Percentiles rank a stretch among this genome's conserved stretches.
Evolutionary conservation across 2,888 invertebrate genomes (phyloP).

Genomic region (Elysia crispata): DNA sequence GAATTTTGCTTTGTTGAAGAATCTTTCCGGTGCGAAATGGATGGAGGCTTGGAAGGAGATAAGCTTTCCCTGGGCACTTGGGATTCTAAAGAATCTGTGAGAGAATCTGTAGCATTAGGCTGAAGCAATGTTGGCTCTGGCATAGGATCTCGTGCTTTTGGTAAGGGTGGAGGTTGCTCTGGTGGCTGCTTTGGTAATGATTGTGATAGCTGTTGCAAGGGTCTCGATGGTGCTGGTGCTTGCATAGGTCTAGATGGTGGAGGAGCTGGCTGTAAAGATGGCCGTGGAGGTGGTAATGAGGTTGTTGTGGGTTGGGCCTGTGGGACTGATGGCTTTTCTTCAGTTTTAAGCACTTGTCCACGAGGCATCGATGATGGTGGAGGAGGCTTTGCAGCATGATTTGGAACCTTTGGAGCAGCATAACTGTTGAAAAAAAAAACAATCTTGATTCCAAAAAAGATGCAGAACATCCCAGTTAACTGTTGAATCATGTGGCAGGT

Average conservation of each 20-base stretch:
- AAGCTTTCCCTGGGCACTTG: not conserved
- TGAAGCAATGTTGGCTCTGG: not conserved
- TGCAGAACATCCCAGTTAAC: no score
- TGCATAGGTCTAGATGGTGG: conserved; percentile 44
- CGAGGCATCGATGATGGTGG: no score
- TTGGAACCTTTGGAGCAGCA: no score
- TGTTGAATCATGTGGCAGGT: no score
- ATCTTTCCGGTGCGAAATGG: not conserved
- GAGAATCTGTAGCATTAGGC: not conserved
- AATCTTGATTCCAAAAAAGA: no score
- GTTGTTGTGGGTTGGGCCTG: no score
- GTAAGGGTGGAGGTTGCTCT: conserved; percentile 37
- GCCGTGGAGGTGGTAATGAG: not conserved
- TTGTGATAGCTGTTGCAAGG: conserved; percentile 51
- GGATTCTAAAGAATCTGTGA: no score
- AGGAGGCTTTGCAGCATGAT: no score
- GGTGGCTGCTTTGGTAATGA: conserved; percentile 46
- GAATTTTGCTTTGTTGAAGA: no score
- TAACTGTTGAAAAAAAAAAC: no score
- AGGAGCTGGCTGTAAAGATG: not conserved
- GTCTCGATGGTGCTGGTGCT: conserved; percentile 20
- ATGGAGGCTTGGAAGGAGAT: conserved; percentile 13
- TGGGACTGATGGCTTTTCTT: no score
- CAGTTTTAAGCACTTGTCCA: no score
- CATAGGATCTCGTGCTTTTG: not conserved